Base-by-base conservation (phyloP, 2,113 vertebrate species). In the Cebus imitator region DNA sequence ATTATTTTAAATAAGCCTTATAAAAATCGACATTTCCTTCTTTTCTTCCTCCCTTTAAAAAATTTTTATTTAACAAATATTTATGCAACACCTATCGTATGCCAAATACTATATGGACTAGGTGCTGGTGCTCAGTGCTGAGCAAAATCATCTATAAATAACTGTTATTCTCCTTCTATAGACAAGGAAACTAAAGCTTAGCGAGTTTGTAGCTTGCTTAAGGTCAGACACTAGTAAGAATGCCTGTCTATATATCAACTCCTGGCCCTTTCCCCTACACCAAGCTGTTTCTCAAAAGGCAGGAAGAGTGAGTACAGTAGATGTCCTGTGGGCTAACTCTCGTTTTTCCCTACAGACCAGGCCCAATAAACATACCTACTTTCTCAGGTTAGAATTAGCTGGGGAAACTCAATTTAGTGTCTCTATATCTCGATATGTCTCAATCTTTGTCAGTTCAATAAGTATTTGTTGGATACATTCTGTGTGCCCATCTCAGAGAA, bases 171-270 rank as follows among this genome's bases (percentile, higher is more conserved):
- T 90, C 61, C 20, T 75, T 11, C 14, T 55, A 2, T 10, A 90
- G 72, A 35, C 45, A 25, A 48, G 18, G 23, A 78, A 55, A 45
- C 5, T 13, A 32, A 57, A 55, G 10, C 50, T 64, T 13, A 76
- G 10, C 11, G n/a, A 20, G 35, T 32, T 1, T 14, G 2, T 43
- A 80, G 61, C 76, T 48, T 72, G 61, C 20, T 87, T 72, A 75
- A 48, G 17, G 21, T 16, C 55, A 45, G 6, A 32, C 3, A 5
- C n/a, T 30, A 27, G 11, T 32, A 68, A 93, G 27, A 87, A 68
- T 0, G 1, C 61, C 11, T 9, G 32, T 66, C 32, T 9, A 1
- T 8, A 3, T 4, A 18, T 14, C 35, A n/a, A 95, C n/a, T 30
- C 45, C 72, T 7, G 32, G 37, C 35, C 43, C 23, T 20, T 48